These are phyloP conservation scores for Pempheris klunzingeri DNA, from an alignment of 2,797 vertebrate species.

Conservation along the genomic window DNA sequence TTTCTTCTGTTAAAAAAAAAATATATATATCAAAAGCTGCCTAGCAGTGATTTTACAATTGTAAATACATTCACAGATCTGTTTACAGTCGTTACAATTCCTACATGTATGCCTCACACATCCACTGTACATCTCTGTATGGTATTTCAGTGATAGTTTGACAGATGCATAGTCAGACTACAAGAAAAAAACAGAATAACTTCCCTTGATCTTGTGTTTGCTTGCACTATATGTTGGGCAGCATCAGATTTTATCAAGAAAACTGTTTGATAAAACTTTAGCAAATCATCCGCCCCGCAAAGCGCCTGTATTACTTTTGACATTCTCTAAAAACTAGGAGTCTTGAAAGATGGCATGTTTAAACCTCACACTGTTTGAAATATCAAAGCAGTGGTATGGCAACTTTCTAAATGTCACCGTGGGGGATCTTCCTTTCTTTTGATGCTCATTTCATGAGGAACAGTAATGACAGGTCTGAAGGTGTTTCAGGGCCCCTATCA, in stretches of 20 bases:
- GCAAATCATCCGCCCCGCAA: conserved; percentile 72
- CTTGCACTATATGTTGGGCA: conserved; percentile 50
- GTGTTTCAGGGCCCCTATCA: conserved; percentile 71
- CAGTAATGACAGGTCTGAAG: conserved; percentile 79
- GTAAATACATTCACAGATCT: not conserved
- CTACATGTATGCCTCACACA: not conserved
- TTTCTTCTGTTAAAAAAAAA: not conserved
- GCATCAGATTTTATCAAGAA: conserved; percentile 65
- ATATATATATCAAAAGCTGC: conserved; percentile 13
- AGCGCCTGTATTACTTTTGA: conserved; percentile 80
- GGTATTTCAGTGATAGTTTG: conserved; percentile 37
- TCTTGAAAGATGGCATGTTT: conserved; percentile 80
- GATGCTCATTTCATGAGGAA: conserved; percentile 78
- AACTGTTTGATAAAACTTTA: conserved; percentile 72
- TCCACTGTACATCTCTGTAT: not conserved
- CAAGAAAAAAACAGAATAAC: conserved; percentile 35
- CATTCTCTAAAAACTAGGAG: conserved; percentile 72
- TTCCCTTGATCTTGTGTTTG: conserved; percentile 44
- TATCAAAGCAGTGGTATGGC: conserved; percentile 81
- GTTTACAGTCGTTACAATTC: too few species aligned
- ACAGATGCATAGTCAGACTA: conserved; percentile 20
- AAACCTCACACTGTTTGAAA: conserved; percentile 83
- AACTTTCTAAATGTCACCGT: conserved; percentile 85
- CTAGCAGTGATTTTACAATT: not conserved
- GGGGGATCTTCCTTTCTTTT: conserved; percentile 77